Evolutionary conservation across 2,888 invertebrate species (phyloP).

Genomic region (Erebia epiphron): DNA sequence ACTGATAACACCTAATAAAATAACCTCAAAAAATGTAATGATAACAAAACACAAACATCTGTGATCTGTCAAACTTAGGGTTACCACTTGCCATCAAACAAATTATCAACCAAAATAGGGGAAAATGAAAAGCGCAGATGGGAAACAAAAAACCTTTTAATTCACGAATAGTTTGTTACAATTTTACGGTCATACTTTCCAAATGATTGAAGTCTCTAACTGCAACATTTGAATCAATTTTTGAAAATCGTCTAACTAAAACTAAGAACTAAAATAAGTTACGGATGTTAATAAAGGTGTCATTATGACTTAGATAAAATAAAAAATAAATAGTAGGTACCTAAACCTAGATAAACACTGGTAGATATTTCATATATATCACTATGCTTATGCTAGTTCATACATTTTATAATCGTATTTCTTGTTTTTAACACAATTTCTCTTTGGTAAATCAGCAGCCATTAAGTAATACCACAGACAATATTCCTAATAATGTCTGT

Average conservation of each 20-base stretch:
- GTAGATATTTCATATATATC: no score
- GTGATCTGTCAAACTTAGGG: constrained; percentile 14
- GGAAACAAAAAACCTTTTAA: not conserved
- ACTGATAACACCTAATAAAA: no score
- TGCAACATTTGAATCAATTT: no score
- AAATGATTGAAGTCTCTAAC: no score
- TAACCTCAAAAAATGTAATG: not conserved
- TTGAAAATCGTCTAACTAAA: no score
- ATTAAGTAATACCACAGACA: not conserved
- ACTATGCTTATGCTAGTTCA: not conserved
- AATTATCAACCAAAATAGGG: not conserved
- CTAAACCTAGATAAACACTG: no score
- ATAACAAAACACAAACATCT: not conserved
- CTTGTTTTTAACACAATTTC: not conserved
- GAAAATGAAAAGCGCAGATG: not conserved
- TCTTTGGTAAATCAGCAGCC: constrained; percentile 2
- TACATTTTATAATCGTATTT: not conserved
- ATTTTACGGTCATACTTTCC: no score
- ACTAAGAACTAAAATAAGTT: no score
- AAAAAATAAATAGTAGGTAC: not conserved
- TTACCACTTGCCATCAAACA: not conserved
- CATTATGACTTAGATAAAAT: no score
- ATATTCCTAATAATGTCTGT: constrained; percentile 5
- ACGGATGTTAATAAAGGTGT: no score
- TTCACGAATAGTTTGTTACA: not conserved